Evolutionary conservation across 1,140 invertebrate genomes (phyloP).

Genomic region (Drosophila setifemur): DNA sequence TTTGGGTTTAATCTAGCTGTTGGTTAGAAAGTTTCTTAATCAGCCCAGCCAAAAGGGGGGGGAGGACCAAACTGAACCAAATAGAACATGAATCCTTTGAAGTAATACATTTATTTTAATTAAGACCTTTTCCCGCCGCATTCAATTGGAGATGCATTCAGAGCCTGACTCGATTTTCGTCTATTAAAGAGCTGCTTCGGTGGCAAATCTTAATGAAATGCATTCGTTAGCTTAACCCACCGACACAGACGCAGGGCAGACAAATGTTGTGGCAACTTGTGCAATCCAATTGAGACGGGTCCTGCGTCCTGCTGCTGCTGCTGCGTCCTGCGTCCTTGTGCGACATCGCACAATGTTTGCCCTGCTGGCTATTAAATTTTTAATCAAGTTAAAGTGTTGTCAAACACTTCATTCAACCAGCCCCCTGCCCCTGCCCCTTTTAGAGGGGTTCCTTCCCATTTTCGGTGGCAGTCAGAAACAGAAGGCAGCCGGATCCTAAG

Average conservation of each 20-base stretch:
- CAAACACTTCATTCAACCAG: constrained; percentile 71
- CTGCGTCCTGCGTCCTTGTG: not conserved
- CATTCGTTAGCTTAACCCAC: constrained; percentile 40
- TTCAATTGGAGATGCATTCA: not conserved
- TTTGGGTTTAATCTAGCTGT: not conserved
- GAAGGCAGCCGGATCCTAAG: not conserved
- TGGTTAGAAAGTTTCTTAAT: not conserved
- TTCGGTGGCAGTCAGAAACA: constrained; percentile 12
- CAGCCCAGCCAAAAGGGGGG: not conserved
- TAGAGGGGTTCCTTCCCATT: not conserved
- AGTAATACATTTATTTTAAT: constrained; percentile 7
- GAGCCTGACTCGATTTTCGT: constrained; percentile 10
- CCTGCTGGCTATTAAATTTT: constrained; percentile 75
- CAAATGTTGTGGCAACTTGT: constrained; percentile 68
- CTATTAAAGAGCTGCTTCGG: constrained; percentile 19
- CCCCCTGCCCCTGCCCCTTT: not conserved
- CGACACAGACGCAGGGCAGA: constrained; percentile 25
- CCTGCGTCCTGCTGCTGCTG: not conserved
- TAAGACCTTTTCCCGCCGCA: not conserved
- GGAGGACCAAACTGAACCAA: not conserved
- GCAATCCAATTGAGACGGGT: constrained; percentile 62
- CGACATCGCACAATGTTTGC: constrained; percentile 48
- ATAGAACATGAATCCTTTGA: not conserved
- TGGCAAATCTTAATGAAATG: constrained; percentile 51
- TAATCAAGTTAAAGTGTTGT: constrained; percentile 80